Evolutionary conservation across 1,140 invertebrate genomes (phyloP), one percentile per base, ranked within the genome.

Genomic region (Arion vulgaris): DNA sequence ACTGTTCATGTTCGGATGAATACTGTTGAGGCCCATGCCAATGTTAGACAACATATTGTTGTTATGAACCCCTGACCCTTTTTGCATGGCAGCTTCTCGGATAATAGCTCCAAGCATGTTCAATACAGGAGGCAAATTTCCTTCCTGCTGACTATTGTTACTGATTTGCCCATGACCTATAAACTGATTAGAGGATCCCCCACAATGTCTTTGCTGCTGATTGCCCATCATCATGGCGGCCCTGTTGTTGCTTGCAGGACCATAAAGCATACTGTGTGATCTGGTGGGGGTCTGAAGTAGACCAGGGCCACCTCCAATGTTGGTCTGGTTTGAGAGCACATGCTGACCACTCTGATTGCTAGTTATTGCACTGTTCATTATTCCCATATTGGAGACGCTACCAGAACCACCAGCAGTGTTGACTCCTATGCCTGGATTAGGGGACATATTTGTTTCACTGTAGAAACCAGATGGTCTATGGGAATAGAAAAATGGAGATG

Each of bases 381-480:
- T 71, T 34, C 53, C 53, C 78, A 71, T 49, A 39, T 41, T 71
- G 57, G 53, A 19, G 23, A 7, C 49, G 49, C 39, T 73, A 15
- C 41, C 57, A 15, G 71, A 36, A 41, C 73, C 73, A 41, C 36
- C 39, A 34, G 15, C 23, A 32, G 9, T 69, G 38, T 57, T 57
- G 23, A 19, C 17, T 7, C 28, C 77, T 38, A n/a, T 28, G 34
- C 77, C 77, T 49, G 73, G 28, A 9, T 45, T 66, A 0, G 51
- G 57, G 23, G 73, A 75, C 39, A 34, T 7, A 38, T 82, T 69
- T 66, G 81, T 51, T 72, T 90, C 88, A 80, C 83, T 84, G 77
- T 88, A 89, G 71, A 88, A 88, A 45, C 89, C 88, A 36, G 82
- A 75, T 41, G 86, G 87, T 51, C 89, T 90, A 80, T 53, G 68